phyloP scores from a whole-genome alignment of 1,140 invertebrate genomes.

The Drosophila sturtevanti region DNA sequence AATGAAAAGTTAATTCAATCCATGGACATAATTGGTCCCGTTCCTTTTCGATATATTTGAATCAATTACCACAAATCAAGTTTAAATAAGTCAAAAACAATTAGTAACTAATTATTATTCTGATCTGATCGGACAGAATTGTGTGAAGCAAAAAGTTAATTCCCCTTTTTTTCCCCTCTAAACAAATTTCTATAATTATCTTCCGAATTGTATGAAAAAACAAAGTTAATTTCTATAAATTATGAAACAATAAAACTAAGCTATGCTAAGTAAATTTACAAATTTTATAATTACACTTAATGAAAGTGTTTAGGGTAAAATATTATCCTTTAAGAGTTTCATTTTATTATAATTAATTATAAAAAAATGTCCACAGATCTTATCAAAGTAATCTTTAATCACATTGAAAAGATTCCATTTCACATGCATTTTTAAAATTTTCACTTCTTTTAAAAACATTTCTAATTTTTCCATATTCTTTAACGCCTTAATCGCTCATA shows the following conservation, averaged over 20 bases:
- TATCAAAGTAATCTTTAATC: neutral
- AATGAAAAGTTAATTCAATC: neutral
- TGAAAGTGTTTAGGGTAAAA: neutral
- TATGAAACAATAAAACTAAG: slow-evolving; percentile 5
- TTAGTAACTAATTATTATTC: neutral
- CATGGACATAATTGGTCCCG: neutral
- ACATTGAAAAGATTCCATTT: neutral
- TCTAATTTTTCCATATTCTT: neutral
- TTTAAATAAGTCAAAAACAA: neutral
- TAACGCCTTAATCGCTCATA: too few species aligned
- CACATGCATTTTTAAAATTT: neutral
- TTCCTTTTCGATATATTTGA: neutral
- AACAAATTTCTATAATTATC: neutral
- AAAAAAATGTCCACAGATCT: too few species aligned
- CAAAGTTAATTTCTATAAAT: neutral
- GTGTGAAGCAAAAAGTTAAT: neutral
- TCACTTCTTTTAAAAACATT: neutral
- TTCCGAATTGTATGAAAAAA: neutral
- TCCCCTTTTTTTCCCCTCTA: neutral
- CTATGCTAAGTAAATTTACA: neutral
- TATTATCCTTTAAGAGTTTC: too few species aligned
- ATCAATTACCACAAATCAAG: neutral
- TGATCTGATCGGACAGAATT: too few species aligned
- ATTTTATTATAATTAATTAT: too few species aligned
- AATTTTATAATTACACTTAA: neutral